These are phyloP conservation scores for Macrotrachela quadricornifera DNA, from an alignment of 1,140 invertebrate species.

Conservation along the genomic window DNA sequence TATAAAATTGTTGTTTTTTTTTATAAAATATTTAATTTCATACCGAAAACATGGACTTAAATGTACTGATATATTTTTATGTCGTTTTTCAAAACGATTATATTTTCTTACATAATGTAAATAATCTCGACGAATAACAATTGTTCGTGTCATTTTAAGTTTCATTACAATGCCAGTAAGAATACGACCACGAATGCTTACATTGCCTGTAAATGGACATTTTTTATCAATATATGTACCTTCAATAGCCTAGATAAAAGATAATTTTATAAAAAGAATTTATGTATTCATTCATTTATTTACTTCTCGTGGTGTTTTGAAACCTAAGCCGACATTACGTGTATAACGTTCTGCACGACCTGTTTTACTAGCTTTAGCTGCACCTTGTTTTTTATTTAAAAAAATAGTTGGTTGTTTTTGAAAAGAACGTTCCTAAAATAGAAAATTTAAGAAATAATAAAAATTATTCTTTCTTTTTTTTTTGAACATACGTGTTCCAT, in stretches of 20 bases:
- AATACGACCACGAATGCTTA: constrained; percentile 88
- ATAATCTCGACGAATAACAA: constrained; percentile 90
- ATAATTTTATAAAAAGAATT: background rate
- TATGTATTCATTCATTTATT: constrained; percentile 12
- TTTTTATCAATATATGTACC: constrained; percentile 99
- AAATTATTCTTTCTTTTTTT: no score
- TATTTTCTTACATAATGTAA: constrained; percentile 94
- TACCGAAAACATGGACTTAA: constrained; percentile 96
- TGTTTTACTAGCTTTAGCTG: constrained; percentile 41
- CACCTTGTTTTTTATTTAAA: constrained; percentile 55
- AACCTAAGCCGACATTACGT: constrained; percentile 84
- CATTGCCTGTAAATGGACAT: constrained; percentile 95
- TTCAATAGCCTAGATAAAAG: constrained; percentile 59
- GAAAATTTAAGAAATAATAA: no score
- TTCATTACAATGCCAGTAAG: constrained; percentile 84
- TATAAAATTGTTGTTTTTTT: background rate
- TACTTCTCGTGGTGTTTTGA: constrained; percentile 92
- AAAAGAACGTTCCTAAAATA: constrained; percentile 49
- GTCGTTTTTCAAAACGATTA: constrained; percentile 93
- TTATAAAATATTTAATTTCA: background rate
- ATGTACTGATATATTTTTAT: constrained; percentile 96
- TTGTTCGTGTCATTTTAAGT: constrained; percentile 96
- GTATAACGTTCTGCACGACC: constrained; percentile 47
- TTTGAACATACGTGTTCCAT: no score
- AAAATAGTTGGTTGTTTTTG: constrained; percentile 92